Conservation (phyloP, 2,797 vertebrate genomes). For the Astyanax mexicanus region DNA sequence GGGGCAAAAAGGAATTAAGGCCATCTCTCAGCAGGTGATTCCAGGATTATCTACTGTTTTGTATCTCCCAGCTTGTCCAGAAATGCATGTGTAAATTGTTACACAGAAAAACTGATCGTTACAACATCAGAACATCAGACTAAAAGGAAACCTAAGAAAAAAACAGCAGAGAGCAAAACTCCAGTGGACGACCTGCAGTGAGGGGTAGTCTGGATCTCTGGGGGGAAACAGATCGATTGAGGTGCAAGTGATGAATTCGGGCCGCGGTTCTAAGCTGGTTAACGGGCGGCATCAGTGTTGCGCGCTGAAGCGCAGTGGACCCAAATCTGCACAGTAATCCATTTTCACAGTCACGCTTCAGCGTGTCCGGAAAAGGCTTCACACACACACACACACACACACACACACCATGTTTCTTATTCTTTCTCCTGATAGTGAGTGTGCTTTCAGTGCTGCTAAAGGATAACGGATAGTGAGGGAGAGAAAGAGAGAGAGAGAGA, state of each 20-base stretch:
- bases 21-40: too few species aligned
- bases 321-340: conserved; percentile 60
- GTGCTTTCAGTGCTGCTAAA: conserved; percentile 27
- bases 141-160: not conserved
- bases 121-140: too few species aligned
- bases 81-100: too few species aligned
- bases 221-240: conserved; percentile 43
- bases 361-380: conserved; percentile 40
- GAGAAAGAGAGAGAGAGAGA: not conserved
- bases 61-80: too few species aligned
- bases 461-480: not conserved
- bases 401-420: conserved; percentile 5
- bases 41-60: too few species aligned
- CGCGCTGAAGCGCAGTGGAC: conserved; percentile 37
- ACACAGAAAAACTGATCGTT: too few species aligned
- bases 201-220: conserved; percentile 24
- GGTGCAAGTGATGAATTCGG: conserved; percentile 52
- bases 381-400: not conserved
- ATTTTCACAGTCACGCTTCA: conserved; percentile 62
- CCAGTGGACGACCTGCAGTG: conserved; percentile 16
- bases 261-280: conserved; percentile 52
- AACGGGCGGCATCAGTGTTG: conserved; percentile 46
- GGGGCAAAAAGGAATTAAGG: too few species aligned
- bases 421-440: conserved; percentile 2
- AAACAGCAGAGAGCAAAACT: not conserved